phyloP scores from a whole-genome alignment of 2,113 vertebrate species.

The Corythornis madagascariensis region DNA sequence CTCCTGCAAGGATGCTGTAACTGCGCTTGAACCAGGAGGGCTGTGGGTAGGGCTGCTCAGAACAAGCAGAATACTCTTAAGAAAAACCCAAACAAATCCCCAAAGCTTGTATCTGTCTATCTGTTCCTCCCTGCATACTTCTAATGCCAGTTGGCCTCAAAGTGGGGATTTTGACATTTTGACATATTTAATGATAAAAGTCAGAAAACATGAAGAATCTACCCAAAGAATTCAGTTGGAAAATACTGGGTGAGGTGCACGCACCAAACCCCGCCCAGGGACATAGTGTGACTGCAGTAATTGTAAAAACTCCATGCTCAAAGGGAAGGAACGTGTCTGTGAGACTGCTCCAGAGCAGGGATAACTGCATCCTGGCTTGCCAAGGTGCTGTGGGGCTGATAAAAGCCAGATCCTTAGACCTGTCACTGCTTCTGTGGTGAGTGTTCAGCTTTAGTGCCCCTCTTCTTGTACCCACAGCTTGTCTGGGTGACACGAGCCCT shows the following conservation, averaged over 20 bases:
- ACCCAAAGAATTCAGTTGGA: background rate
- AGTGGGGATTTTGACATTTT: background rate
- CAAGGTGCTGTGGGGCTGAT: accelerated
- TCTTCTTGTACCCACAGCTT: accelerated
- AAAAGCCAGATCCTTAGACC: background rate
- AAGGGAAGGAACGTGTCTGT: background rate
- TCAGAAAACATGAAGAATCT: background rate
- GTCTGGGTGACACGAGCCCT: background rate
- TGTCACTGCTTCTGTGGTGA: background rate
- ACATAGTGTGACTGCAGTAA: background rate
- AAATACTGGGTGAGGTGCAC: background rate
- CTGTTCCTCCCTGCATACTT: background rate
- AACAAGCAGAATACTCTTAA: background rate
- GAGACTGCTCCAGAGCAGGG: background rate
- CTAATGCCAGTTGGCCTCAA: background rate
- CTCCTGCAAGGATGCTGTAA: slow-evolving; percentile 40
- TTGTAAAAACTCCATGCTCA: background rate
- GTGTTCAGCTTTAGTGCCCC: background rate
- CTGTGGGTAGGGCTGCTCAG: slow-evolving; percentile 10
- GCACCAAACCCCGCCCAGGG: background rate
- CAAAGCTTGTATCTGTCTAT: background rate
- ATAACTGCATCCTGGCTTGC: background rate
- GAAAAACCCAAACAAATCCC: background rate
- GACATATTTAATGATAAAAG: background rate
- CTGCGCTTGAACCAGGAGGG: slow-evolving; percentile 34